Evolutionary conservation across 2,888 invertebrate species (phyloP).

Genomic region (Hydrotaea cyrtoneurina): DNA sequence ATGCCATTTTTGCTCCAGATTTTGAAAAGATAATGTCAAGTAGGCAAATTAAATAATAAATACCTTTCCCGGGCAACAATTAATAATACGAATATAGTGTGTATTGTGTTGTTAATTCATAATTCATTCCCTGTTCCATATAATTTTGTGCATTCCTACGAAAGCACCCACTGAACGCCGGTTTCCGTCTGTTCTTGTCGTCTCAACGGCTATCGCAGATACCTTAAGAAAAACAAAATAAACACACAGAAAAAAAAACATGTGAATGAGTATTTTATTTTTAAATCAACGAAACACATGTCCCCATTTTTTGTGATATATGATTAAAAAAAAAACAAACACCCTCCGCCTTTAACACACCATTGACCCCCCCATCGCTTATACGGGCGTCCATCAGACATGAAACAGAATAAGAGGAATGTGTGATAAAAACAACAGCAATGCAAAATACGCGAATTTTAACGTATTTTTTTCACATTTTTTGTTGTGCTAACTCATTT

Average conservation of each 20-base stretch:
- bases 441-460: constrained; percentile 36
- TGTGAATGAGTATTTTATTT: constrained; percentile 7
- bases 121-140: neutral
- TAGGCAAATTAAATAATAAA: no score
- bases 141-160: neutral
- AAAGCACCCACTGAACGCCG: neutral
- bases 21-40: no score
- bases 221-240: neutral
- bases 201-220: neutral
- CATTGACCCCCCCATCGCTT: constrained; percentile 33
- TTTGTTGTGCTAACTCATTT: constrained; percentile 73
- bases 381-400: neutral
- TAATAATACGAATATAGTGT: no score
- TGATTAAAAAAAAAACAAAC: constrained; percentile 12
- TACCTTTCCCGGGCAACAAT: no score
- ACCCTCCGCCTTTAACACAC: constrained; percentile 55
- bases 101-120: neutral
- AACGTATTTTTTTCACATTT: constrained; percentile 43
- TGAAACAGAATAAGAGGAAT: neutral
- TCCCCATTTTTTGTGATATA: constrained; percentile 2
- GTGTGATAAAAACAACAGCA: neutral
- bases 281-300: constrained; percentile 14
- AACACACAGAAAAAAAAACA: no score
- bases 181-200: neutral
- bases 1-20: no score